Conservation (phyloP, 2,113 vertebrate genomes). For the Hydropotes inermis region DNA sequence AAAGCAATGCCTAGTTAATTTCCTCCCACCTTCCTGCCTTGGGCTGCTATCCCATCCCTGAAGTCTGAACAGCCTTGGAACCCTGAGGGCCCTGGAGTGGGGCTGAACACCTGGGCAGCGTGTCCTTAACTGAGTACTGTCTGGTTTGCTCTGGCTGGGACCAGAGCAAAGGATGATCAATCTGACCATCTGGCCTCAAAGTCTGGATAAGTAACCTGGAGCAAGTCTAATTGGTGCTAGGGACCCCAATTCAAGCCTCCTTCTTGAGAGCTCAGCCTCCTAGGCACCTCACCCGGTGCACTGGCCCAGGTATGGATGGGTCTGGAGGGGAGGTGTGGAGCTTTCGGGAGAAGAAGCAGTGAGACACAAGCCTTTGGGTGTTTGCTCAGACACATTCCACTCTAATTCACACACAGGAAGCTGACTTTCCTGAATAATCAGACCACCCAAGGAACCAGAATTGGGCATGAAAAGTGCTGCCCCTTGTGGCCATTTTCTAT, state of each 20-base stretch:
- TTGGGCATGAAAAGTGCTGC: not conserved
- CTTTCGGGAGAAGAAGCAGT: not conserved
- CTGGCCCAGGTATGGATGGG: not conserved
- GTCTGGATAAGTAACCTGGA: not conserved
- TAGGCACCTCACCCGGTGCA: not conserved
- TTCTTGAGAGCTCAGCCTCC: not conserved
- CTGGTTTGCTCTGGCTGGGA: not conserved
- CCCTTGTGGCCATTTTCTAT: not conserved
- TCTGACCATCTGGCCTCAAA: not conserved
- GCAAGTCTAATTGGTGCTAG: not conserved
- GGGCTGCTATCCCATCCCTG: not conserved
- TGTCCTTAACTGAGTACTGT: not conserved
- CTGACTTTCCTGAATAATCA: not conserved
- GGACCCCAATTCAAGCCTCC: not conserved
- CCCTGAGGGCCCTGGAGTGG: not conserved
- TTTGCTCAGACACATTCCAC: not conserved
- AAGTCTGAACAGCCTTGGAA: not conserved
- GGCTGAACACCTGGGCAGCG: not conserved
- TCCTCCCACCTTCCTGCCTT: not conserved
- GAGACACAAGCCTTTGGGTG: not conserved
- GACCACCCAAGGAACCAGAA: not conserved
- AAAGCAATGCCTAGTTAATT: not conserved
- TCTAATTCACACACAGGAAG: not conserved
- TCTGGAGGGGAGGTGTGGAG: not conserved
- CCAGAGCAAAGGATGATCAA: not conserved